Evolutionary conservation across 2,888 invertebrate species (phyloP).

Genomic region (Sminthurides aquaticus): DNA sequence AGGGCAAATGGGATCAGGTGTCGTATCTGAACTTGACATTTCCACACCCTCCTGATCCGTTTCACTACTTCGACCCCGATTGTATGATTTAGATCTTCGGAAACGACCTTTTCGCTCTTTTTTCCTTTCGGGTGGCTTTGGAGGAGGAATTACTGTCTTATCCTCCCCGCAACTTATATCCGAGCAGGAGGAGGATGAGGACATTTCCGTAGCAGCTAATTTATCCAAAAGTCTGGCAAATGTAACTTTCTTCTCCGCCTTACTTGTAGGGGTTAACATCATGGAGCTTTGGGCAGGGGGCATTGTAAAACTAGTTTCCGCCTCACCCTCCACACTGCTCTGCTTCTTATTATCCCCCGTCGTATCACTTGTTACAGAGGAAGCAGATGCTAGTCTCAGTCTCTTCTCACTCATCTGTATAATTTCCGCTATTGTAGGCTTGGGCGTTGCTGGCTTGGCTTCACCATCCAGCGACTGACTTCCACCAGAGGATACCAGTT

Average conservation of each 20-base stretch:
- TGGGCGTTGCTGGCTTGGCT: slow-evolving; percentile 59
- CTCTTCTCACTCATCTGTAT: slow-evolving; percentile 64
- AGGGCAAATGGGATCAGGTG: slow-evolving; percentile 41
- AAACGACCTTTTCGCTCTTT: slow-evolving; percentile 42
- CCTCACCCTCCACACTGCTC: slow-evolving; percentile 23
- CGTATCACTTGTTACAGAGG: slow-evolving; percentile 30
- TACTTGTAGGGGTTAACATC: slow-evolving; percentile 29
- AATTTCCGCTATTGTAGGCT: slow-evolving; percentile 63
- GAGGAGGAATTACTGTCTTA: slow-evolving; percentile 28
- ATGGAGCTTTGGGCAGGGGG: slow-evolving; percentile 15
- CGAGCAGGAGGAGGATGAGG: slow-evolving; percentile 53
- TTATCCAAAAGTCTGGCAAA: slow-evolving; percentile 45
- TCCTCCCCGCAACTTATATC: slow-evolving; percentile 45
- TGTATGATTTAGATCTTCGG: slow-evolving; percentile 55
- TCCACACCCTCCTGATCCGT: slow-evolving; percentile 49
- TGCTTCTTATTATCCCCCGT: slow-evolving; percentile 23
- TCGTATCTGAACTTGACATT: slow-evolving; percentile 59
- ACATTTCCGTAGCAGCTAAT: slow-evolving; percentile 45
- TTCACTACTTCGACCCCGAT: slow-evolving; percentile 61
- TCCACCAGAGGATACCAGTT: slow-evolving; percentile 52
- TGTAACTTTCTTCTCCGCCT: slow-evolving; percentile 45
- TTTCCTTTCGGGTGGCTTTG: slow-evolving; percentile 30
- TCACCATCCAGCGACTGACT: slow-evolving; percentile 41
- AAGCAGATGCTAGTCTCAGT: slow-evolving; percentile 42
- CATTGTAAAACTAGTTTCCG: slow-evolving; percentile 38